phyloP scores from a whole-genome alignment of 2,888 invertebrate species.

The Cantharis lateralis region DNA sequence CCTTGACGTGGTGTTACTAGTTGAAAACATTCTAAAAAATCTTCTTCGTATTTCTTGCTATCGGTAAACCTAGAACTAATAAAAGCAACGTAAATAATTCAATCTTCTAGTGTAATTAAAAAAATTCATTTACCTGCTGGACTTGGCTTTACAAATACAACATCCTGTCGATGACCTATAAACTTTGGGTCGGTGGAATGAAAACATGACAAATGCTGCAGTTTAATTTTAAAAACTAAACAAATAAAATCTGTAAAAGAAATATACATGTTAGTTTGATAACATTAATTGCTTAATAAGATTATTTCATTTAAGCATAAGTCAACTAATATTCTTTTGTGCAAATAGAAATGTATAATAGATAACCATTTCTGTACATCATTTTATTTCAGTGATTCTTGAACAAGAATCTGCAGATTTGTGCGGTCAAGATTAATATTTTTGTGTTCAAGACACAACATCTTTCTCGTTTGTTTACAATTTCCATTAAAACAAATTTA shows the following conservation, averaged over 20 bases:
- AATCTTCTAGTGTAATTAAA: background rate
- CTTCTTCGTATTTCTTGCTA: constrained; percentile 81
- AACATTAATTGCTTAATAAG: background rate
- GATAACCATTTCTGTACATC: background rate
- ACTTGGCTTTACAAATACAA: constrained; percentile 87
- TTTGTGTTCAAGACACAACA: no score
- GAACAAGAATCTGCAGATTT: no score
- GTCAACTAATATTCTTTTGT: background rate
- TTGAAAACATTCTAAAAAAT: constrained; percentile 80
- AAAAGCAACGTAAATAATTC: constrained; percentile 16
- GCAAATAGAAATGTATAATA: background rate
- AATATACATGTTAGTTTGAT: background rate
- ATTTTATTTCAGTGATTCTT: background rate
- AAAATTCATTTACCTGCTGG: constrained; percentile 65
- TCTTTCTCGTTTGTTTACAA: no score
- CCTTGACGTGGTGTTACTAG: constrained; percentile 74
- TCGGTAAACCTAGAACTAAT: constrained; percentile 81
- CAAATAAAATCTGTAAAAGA: constrained; percentile 46
- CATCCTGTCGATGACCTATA: constrained; percentile 82
- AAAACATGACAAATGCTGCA: constrained; percentile 67
- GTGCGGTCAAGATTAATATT: no score
- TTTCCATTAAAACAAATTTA: no score
- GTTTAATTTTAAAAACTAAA: constrained; percentile 34
- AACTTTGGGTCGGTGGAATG: constrained; percentile 85
- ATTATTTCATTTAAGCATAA: background rate